Conservation (phyloP, 2,113 vertebrate species). For the Tapirus terrestris region DNA sequence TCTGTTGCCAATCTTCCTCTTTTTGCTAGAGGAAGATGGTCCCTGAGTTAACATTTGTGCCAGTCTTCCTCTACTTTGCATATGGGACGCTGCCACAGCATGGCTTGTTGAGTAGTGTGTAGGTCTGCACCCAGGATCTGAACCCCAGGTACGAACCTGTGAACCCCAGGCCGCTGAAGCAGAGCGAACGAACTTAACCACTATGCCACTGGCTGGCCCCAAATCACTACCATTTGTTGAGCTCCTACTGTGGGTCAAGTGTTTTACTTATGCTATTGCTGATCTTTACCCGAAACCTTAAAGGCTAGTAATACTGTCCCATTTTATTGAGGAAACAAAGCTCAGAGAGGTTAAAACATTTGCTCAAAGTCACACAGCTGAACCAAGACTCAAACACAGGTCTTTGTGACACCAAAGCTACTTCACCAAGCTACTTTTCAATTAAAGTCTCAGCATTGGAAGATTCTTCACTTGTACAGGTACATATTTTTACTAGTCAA, state of each 20-base stretch:
- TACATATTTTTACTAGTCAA: not conserved
- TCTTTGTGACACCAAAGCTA: not conserved
- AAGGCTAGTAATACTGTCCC: not conserved
- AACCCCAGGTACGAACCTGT: no score
- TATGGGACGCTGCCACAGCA: no score
- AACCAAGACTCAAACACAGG: not conserved
- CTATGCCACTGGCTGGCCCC: no score
- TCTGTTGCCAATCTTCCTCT: no score
- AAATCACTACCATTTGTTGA: not conserved
- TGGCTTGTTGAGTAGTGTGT: no score
- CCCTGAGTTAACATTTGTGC: no score
- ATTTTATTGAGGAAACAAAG: constrained; percentile 25
- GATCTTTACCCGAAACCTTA: not conserved
- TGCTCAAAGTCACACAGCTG: not conserved
- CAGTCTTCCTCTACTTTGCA: no score
- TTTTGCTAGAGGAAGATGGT: no score
- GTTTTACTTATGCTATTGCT: not conserved
- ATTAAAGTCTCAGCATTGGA: not conserved
- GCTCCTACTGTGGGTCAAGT: not conserved
- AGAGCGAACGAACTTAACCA: no score
- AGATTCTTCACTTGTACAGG: not conserved
- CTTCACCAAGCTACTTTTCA: not conserved
- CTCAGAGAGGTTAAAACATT: constrained; percentile 18
- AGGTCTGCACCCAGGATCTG: no score
- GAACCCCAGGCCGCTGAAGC: no score